Evolutionary conservation across 2,797 vertebrate genomes (phyloP), one percentile per base, ranked within the genome.

Genomic region (Graptemys geographica): DNA sequence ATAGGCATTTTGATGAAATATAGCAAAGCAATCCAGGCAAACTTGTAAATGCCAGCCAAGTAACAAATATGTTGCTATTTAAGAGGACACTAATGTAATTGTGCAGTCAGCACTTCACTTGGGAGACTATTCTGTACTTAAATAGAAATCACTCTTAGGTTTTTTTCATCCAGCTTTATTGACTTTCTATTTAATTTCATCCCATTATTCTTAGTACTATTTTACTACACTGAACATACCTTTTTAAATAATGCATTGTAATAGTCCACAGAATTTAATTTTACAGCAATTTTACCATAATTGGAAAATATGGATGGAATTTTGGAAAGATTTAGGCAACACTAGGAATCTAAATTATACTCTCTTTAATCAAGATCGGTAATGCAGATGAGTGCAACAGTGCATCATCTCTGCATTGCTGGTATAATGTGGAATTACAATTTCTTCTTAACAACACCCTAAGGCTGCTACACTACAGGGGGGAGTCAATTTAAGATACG

Each of bases 261-360:
- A 56, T 81, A 88, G 93, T 53, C 44, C 41, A 57, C 31, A 52
- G 49, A 6, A 89, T 86, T 92, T 86, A 84, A 86, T 89, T 94
- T 95, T 16, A 93, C 95, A 96, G 41, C n/a, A 78, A 51, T 84
- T 95, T 56, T 84, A 89, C 65, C 44, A 49, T 62, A 92, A 94
- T 53, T 79, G 25, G 31, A 83, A 87, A 78, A 78, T 81, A 84
- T 0, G 2, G 3, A 80, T 79, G 44, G 88, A 92, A 49, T 11
- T 7, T 1, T 88, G 92, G 41, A 86, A 89, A 53, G 25, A 5
- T 93, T 94, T 52, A 83, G 56, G 44, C 79, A 72, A 57, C 51
- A 6, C 78, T 90, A 78, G 41, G 59, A 89, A 79, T 37, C 52
- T 12, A 86, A 96, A 89, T 69, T 79, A 95, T 44, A 56, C n/a